Evolutionary conservation across 2,113 vertebrate species (phyloP).

Genomic region (Erythrocercus mccallii): DNA sequence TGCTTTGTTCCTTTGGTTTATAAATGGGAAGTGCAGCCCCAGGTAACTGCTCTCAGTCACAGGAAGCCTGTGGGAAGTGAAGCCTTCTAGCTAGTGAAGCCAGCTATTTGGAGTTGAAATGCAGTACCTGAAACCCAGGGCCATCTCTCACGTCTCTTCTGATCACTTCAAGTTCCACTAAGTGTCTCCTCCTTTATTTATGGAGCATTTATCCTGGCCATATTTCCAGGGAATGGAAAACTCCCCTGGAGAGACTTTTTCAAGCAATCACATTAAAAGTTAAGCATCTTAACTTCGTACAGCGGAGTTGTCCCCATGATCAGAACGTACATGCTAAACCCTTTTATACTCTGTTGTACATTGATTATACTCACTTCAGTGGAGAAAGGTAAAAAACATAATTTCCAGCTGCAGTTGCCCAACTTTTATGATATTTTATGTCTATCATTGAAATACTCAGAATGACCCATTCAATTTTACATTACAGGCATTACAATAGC

Average conservation of each 20-base stretch:
- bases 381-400: slow-evolving; percentile 17
- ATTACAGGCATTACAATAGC: slow-evolving; percentile 36
- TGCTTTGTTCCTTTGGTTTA: slow-evolving; percentile 21
- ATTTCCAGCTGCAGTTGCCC: not conserved
- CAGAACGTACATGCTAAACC: not conserved
- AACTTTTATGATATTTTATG: slow-evolving; percentile 11
- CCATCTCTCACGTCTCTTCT: not conserved
- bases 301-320: not conserved
- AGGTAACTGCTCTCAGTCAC: slow-evolving; percentile 1
- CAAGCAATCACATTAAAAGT: slow-evolving; percentile 37
- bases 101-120: slow-evolving; percentile 22
- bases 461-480: slow-evolving; percentile 50
- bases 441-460: slow-evolving; percentile 32
- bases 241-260: slow-evolving; percentile 29
- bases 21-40: slow-evolving; percentile 1
- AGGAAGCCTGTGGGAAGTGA: slow-evolving; percentile 5
- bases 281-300: not conserved
- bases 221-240: slow-evolving; percentile 37
- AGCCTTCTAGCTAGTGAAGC: not conserved
- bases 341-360: slow-evolving; percentile 17
- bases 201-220: not conserved
- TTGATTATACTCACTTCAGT: slow-evolving; percentile 25
- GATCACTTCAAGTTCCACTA: slow-evolving; percentile 31
- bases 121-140: slow-evolving; percentile 23
- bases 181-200: slow-evolving; percentile 35